Percentiles rank a stretch among this genome's conserved stretches.
phyloP scores from a whole-genome alignment of 1,140 invertebrate species.

The Potamilus streckersoni region DNA sequence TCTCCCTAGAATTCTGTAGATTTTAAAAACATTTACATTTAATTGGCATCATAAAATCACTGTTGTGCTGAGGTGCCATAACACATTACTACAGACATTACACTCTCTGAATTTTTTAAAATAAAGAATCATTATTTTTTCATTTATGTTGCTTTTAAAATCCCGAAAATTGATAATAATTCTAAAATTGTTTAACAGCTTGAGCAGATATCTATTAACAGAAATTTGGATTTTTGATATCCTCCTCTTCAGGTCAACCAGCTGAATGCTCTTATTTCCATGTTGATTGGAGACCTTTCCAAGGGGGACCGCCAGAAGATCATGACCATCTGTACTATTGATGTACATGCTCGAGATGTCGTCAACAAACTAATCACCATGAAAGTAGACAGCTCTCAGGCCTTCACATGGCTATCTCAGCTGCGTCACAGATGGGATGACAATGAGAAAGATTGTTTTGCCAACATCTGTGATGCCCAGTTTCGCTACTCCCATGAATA shows the following conservation, averaged over 20 bases:
- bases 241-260: constrained; percentile 78
- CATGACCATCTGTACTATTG: constrained; percentile 98
- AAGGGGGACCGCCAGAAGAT: constrained; percentile 95
- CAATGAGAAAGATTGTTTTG: constrained; percentile 89
- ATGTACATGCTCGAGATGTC: constrained; percentile 92
- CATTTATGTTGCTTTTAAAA: too few relatives aligned
- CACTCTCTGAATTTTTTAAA: too few relatives aligned
- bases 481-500: constrained; percentile 92
- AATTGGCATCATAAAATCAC: too few relatives aligned
- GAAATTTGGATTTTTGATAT: too few relatives aligned
- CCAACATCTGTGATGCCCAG: constrained; percentile 97
- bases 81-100: too few relatives aligned
- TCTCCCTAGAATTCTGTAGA: too few relatives aligned
- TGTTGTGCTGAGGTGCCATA: too few relatives aligned
- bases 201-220: too few relatives aligned
- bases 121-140: too few relatives aligned
- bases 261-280: constrained; percentile 88
- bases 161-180: too few relatives aligned
- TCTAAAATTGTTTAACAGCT: too few relatives aligned
- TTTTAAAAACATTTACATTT: too few relatives aligned
- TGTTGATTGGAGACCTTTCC: constrained; percentile 88
- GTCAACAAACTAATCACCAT: constrained; percentile 91
- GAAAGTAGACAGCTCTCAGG: constrained; percentile 90
- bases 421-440: constrained; percentile 93
- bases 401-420: constrained; percentile 97